Evolutionary conservation across 1,140 invertebrate genomes (phyloP).

Genomic region (Copidosoma floridanum): DNA sequence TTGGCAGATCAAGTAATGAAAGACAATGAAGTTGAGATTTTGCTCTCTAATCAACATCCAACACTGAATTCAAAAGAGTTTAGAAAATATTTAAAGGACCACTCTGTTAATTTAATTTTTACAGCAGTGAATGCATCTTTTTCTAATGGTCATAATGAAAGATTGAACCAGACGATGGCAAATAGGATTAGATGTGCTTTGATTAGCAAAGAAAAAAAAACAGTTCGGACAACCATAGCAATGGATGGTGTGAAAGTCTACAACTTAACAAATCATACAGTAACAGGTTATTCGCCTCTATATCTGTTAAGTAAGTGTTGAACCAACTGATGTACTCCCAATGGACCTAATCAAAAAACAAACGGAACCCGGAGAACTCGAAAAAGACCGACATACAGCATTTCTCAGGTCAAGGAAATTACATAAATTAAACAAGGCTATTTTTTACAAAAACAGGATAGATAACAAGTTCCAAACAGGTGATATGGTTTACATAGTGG

Average conservation of each 20-base stretch:
- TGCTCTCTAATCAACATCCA: constrained; percentile 25
- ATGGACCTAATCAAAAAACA: too few species aligned
- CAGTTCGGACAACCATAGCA: constrained; percentile 12
- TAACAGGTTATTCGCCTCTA: background rate
- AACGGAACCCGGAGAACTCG: too few species aligned
- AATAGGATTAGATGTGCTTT: constrained; percentile 16
- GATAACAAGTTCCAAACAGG: constrained; percentile 26
- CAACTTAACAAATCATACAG: constrained; percentile 9
- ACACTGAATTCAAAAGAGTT: constrained; percentile 24
- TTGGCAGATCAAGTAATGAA: constrained; percentile 33
- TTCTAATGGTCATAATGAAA: constrained; percentile 25
- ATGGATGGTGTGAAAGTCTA: constrained; percentile 5
- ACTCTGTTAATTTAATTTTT: constrained; percentile 19
- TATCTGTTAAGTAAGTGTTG: constrained; percentile 9
- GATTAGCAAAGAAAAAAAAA: background rate
- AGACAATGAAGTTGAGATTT: constrained; percentile 31
- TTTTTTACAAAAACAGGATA: constrained; percentile 29
- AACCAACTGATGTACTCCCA: too few species aligned
- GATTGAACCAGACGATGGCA: constrained; percentile 20
- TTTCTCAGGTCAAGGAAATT: constrained; percentile 29
- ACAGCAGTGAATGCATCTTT: constrained; percentile 19
- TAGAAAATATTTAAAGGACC: constrained; percentile 17
- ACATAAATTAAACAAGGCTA: constrained; percentile 34
- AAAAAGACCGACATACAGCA: constrained; percentile 30
- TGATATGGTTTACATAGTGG: constrained; percentile 34